Evolutionary conservation across 2,888 invertebrate species (phyloP), one percentile per base, ranked within the genome.

Genomic region (Drosophila siamana): DNA sequence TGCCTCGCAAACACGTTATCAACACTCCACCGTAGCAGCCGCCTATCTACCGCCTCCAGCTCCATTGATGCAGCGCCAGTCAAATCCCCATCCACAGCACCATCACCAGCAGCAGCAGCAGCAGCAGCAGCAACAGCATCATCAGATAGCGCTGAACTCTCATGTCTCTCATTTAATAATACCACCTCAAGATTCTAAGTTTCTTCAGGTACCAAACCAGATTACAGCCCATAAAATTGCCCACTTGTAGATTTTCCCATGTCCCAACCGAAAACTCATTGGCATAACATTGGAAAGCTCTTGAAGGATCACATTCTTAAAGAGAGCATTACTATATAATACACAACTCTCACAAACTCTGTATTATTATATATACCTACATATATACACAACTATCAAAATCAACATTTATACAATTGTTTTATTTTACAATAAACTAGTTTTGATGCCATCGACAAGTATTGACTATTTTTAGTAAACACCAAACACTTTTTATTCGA

Each of bases 141-240:
- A 24, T 26, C 59, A 61, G 36, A 8, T 52, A 22, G 3, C 86
- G 72, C 62, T 85, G 4, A 44, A 52, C 38, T 64, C 74, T 4
- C 75, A 90, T 40, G 71, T 90, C 3, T 67, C 89, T n/a, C 90
- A 90, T 40, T 67, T 90, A 71, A 76, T 90, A 33, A 90, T 90
- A 62, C 91, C 91, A 30, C 90, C 90, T n/a, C 91, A 90, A 59
- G 90, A 90, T 66, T 69, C 89, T 5, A 91, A 90, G 13, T 90
- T 80, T 59, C 59, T 90, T 46, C 90, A 90, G 66, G 89, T 91
- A 50, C 91, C 91, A 56, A 76, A 74, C 26, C 76, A 79, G 38
- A 77, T 84, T 4, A 69, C 76, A 38, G 36, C 74, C 2, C 81
- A 78, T 50, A 85, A 80, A 63, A 71, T 89, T 51, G 87, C 87